Evolutionary conservation across 2,797 vertebrate species (phyloP).

Genomic region (Crenuchus spilurus): DNA sequence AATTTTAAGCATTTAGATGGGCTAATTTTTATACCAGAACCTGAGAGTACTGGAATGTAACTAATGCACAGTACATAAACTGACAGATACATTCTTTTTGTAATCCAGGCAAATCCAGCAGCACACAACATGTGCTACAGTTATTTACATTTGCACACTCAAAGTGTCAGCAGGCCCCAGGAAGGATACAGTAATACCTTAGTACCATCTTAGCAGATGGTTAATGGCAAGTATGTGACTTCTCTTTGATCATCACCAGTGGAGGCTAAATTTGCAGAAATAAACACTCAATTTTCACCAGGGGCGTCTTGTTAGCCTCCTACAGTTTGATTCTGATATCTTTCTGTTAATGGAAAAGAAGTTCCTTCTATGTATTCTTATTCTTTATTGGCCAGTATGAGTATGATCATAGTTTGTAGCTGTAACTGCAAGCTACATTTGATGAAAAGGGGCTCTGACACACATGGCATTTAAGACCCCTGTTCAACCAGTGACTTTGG

Average conservation of each 20-base stretch:
- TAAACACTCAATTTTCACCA: constrained; percentile 21
- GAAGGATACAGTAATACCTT: constrained; percentile 1
- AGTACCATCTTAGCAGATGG: constrained; percentile 14
- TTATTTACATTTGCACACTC: constrained; percentile 1
- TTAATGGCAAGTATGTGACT: not conserved
- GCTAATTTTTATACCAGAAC: not conserved
- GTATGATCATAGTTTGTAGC: constrained; percentile 10
- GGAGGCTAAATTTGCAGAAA: constrained; percentile 20
- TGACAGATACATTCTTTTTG: not conserved
- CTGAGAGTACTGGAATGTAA: not conserved
- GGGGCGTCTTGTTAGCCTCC: constrained; percentile 22
- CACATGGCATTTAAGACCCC: constrained; percentile 43
- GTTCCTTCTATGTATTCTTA: constrained; percentile 5
- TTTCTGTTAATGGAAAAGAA: not conserved
- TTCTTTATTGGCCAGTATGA: not conserved
- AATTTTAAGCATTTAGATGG: not conserved
- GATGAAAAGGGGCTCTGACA: constrained; percentile 45
- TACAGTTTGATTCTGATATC: not conserved
- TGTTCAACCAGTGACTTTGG: constrained; percentile 29
- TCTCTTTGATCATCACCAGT: constrained; percentile 5
- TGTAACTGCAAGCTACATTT: constrained; percentile 31
- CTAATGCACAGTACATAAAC: not conserved
- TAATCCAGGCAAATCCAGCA: constrained; percentile 9
- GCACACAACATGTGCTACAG: not conserved
- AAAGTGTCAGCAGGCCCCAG: constrained; percentile 11